Percentiles rank a stretch among this genome's conserved stretches.
phyloP scores from a whole-genome alignment of 2,113 vertebrate species.

The Diadophis punctatus region DNA sequence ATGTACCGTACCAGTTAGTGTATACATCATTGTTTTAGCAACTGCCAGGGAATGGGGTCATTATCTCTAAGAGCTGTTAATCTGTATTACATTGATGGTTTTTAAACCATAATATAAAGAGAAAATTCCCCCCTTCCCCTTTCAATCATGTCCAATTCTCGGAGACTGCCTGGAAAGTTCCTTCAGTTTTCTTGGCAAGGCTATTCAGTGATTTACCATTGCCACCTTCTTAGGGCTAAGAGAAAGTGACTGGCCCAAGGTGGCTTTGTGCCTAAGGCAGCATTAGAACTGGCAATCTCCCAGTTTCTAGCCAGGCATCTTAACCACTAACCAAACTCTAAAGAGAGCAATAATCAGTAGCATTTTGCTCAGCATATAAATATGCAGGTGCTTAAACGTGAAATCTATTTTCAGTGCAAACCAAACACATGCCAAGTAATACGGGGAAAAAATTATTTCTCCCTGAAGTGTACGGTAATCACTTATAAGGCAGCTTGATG shows the following conservation, averaged over 20 bases:
- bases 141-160: not conserved
- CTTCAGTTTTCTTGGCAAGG: not conserved
- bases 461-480: not conserved
- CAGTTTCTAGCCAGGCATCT: not conserved
- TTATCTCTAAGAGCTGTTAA: not conserved
- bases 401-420: not conserved
- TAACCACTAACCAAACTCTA: not conserved
- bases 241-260: not conserved
- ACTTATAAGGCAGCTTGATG: not conserved
- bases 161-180: not conserved
- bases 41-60: not conserved
- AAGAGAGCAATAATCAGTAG: not conserved
- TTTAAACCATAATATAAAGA: not conserved
- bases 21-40: not conserved
- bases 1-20: not conserved
- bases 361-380: not conserved
- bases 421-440: not conserved
- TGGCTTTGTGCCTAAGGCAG: not conserved
- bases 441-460: not conserved
- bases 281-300: not conserved
- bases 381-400: not conserved
- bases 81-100: not conserved
- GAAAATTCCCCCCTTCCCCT: too few relatives aligned
- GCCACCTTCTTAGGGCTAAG: not conserved
- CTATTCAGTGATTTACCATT: not conserved